phyloP scores from a whole-genome alignment of 2,888 invertebrate genomes.

The Athalia cordata region DNA sequence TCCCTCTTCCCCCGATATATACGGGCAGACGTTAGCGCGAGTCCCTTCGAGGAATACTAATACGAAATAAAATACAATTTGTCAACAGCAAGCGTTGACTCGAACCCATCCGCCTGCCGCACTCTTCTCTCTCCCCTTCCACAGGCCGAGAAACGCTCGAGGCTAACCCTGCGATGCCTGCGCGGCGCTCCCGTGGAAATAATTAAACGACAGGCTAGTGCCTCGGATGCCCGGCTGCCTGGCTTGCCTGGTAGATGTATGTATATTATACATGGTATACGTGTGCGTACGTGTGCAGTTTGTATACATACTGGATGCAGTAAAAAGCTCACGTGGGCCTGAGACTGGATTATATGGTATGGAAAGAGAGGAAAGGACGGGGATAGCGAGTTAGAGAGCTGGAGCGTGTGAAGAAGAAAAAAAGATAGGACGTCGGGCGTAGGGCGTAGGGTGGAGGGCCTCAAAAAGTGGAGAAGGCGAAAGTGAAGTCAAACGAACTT shows the following conservation, averaged over 20 bases:
- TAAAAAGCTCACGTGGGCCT: conserved; percentile 50
- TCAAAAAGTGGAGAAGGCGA: background rate
- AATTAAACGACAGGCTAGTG: conserved; percentile 56
- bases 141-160: conserved; percentile 22
- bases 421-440: background rate
- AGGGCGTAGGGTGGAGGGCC: background rate
- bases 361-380: conserved; percentile 27
- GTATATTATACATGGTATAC: background rate
- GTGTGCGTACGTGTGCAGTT: background rate
- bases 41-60: conserved; percentile 40
- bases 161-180: conserved; percentile 37
- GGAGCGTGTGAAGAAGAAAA: conserved; percentile 21
- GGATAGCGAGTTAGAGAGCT: conserved; percentile 45
- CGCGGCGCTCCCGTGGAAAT: conserved; percentile 54
- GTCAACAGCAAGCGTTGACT: conserved; percentile 45
- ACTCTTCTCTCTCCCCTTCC: background rate
- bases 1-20: background rate
- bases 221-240: conserved; percentile 32
- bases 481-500: conserved; percentile 27
- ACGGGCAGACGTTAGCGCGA: conserved; percentile 37
- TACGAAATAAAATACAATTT: conserved; percentile 46
- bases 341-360: conserved; percentile 63
- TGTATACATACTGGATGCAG: background rate
- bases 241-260: background rate
- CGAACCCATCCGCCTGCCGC: conserved; percentile 9